A percentile compares a stretch with the other conserved stretches of the same genome.
Conservation (phyloP, 2,888 invertebrate genomes). For the Nesidiocoris tenuis region DNA sequence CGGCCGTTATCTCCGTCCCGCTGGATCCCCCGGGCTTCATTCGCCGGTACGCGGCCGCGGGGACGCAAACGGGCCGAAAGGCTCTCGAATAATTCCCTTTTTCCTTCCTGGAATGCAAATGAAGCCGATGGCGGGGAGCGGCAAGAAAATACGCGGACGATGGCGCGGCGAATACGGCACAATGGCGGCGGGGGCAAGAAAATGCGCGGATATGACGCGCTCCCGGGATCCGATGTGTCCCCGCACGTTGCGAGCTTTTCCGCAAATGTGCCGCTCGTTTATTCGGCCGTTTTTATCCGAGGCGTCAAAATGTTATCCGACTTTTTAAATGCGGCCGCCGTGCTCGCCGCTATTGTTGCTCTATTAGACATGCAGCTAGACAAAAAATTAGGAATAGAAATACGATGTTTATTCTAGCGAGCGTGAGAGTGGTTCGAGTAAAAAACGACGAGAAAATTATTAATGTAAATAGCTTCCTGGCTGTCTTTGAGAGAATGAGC, state of each 20-base stretch:
- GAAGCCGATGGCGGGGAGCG: neutral
- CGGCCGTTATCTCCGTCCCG: neutral
- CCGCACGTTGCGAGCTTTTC: constrained; percentile 7
- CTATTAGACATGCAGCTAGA: too few relatives aligned
- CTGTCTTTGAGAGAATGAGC: too few relatives aligned
- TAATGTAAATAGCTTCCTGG: too few relatives aligned
- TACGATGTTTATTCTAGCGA: too few relatives aligned
- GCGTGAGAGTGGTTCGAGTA: too few relatives aligned
- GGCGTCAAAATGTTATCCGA: constrained; percentile 14
- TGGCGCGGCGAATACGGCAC: neutral
- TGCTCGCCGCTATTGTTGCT: neutral
- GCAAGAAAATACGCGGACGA: neutral
- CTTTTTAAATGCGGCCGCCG: neutral
- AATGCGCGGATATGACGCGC: too few relatives aligned
- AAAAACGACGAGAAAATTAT: too few relatives aligned
- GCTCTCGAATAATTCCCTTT: constrained; percentile 38
- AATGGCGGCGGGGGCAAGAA: neutral
- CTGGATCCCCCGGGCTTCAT: constrained; percentile 13
- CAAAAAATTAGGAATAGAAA: too few relatives aligned
- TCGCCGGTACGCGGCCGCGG: constrained; percentile 14
- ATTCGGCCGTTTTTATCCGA: constrained; percentile 27
- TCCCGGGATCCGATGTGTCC: neutral
- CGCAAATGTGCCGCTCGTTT: constrained; percentile 26
- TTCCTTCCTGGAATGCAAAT: constrained; percentile 42
- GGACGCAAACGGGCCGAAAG: neutral